Conservation (phyloP, 2,888 invertebrate genomes). For the Pantelozetes paolii region DNA sequence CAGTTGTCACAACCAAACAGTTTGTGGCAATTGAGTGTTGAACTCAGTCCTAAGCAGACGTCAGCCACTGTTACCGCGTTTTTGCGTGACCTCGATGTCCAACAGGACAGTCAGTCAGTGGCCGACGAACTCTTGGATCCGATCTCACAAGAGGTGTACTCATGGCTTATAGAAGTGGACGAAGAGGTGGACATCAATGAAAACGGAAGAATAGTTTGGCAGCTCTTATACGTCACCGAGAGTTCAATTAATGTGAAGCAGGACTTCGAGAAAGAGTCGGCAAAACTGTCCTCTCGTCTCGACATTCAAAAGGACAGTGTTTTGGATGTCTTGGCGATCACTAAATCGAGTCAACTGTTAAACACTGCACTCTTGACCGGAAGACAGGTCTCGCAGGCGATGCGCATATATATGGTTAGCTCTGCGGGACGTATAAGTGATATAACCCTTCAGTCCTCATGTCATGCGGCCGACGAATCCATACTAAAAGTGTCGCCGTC, state of each 20-base stretch:
- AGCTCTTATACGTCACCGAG: constrained; percentile 63
- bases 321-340: constrained; percentile 85
- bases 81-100: constrained; percentile 45
- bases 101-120: constrained; percentile 14
- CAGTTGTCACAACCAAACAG: constrained; percentile 63
- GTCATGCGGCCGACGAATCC: constrained; percentile 90
- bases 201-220: constrained; percentile 82
- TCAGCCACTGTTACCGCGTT: constrained; percentile 79
- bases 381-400: constrained; percentile 84
- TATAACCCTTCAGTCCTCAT: constrained; percentile 88
- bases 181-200: constrained; percentile 66
- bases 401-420: constrained; percentile 91
- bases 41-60: constrained; percentile 77
- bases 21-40: constrained; percentile 82
- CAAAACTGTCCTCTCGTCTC: constrained; percentile 72
- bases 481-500: constrained; percentile 94
- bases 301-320: constrained; percentile 91
- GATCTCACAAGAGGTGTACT: constrained; percentile 70
- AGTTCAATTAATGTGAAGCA: constrained; percentile 45
- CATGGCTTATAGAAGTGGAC: constrained; percentile 86
- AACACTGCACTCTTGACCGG: constrained; percentile 94
- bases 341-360: constrained; percentile 92
- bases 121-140: constrained; percentile 35
- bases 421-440: constrained; percentile 91
- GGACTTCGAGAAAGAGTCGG: constrained; percentile 53